A percentile compares a stretch with the other conserved stretches of the same genome.
phyloP scores from a whole-genome alignment of 2,888 invertebrate genomes.

The Glyphotaelius pellucidus region DNA sequence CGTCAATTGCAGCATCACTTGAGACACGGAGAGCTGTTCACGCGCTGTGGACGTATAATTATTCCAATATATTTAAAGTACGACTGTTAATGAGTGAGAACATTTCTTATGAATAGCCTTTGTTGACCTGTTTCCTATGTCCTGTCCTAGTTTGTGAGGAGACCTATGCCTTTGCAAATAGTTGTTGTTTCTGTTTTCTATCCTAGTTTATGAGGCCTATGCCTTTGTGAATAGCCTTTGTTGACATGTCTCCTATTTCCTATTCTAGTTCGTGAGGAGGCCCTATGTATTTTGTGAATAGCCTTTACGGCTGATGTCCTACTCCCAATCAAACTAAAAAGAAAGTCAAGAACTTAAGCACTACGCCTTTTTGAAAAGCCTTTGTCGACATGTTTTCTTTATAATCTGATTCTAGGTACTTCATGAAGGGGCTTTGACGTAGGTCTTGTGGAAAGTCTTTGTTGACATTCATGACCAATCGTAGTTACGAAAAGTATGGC shows the following conservation, averaged over 20 bases:
- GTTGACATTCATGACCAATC: background rate
- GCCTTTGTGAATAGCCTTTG: background rate
- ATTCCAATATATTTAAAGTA: background rate
- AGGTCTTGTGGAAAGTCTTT: no score
- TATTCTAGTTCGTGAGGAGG: background rate
- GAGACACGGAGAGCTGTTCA: constrained; percentile 60
- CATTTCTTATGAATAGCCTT: no score
- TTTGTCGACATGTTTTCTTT: background rate
- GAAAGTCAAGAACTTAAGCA: no score
- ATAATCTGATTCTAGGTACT: background rate
- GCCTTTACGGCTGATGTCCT: no score
- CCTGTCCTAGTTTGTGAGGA: background rate
- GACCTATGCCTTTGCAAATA: background rate
- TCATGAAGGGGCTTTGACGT: background rate
- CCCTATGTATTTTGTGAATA: no score
- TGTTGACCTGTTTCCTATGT: background rate
- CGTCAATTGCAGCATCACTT: constrained; percentile 61
- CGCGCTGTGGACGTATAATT: constrained; percentile 65
- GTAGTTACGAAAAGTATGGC: background rate
- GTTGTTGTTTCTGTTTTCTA: background rate
- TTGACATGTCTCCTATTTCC: background rate
- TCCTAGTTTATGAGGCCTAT: background rate
- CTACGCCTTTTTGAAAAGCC: background rate
- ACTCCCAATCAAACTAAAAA: background rate
- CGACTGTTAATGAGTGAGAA: no score